Percentiles rank a stretch among this genome's conserved stretches.
These are phyloP conservation scores for Heliconius eleuchia DNA, from an alignment of 1,140 invertebrate species.

Conservation along the genomic window DNA sequence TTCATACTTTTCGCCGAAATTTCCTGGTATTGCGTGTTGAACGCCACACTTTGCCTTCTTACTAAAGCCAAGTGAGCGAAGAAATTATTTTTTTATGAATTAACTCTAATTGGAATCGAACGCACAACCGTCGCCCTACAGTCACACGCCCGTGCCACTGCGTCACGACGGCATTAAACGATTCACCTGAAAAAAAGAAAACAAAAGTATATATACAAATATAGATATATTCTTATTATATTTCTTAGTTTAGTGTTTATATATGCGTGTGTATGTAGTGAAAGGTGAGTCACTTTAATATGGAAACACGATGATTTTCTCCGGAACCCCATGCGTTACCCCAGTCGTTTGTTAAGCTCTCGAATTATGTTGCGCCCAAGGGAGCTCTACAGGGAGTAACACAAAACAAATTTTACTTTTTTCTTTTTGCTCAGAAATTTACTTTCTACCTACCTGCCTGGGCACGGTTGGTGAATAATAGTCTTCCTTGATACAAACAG, in stretches of 20 bases:
- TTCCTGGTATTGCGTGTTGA: too few species aligned
- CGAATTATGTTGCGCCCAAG: conserved; percentile 55
- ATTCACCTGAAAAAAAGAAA: too few species aligned
- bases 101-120: too few species aligned
- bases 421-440: conserved; percentile 55
- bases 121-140: too few species aligned
- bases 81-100: too few species aligned
- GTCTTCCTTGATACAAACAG: conserved; percentile 48
- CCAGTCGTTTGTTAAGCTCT: conserved; percentile 51
- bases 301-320: conserved; percentile 54
- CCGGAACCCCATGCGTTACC: conserved; percentile 51
- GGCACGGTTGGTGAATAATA: conserved; percentile 47
- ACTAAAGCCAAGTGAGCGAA: too few species aligned
- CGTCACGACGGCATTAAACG: too few species aligned
- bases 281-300: conserved; percentile 48
- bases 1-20: too few species aligned
- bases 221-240: too few species aligned
- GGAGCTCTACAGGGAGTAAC: conserved; percentile 50
- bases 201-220: too few species aligned
- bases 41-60: too few species aligned
- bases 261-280: neutral
- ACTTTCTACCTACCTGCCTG: conserved; percentile 45
- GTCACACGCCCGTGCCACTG: too few species aligned
- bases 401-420: conserved; percentile 61
- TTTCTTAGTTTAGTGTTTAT: neutral